Percentiles rank a stretch among this genome's conserved stretches.
Evolutionary conservation across 2,113 vertebrate species (phyloP).

Genomic region (Bettongia penicillata): DNA sequence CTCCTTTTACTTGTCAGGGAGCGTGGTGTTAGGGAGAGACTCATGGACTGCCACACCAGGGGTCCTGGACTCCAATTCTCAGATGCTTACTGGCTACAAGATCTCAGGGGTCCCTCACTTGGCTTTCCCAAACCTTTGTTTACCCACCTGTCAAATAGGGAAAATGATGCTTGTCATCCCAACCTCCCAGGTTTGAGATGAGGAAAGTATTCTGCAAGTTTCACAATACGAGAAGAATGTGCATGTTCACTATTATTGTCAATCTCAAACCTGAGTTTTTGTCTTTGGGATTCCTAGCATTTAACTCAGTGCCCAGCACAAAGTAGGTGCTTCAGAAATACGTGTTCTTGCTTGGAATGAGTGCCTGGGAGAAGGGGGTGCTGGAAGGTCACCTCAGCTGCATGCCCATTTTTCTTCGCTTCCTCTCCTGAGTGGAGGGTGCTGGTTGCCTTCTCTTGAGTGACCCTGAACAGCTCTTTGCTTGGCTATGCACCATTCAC

Average conservation of each 20-base stretch:
- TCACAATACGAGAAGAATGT: not conserved
- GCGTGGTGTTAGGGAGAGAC: constrained; percentile 14
- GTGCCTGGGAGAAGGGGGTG: not conserved
- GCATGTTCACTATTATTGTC: not conserved
- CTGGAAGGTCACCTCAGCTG: not conserved
- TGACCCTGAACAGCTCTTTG: constrained; percentile 12
- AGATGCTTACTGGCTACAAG: not conserved
- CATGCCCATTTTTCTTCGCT: constrained; percentile 8
- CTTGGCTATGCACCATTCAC: not conserved
- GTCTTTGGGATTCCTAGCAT: not conserved
- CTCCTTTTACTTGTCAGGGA: not conserved
- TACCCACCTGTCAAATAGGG: not conserved
- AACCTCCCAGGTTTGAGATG: not conserved
- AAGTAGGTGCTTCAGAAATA: not conserved
- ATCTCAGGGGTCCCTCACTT: not conserved
- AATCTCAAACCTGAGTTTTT: not conserved
- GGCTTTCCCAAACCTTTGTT: not conserved
- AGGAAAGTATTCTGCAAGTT: not conserved
- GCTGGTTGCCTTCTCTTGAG: not conserved
- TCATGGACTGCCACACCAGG: not conserved
- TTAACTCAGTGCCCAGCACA: not conserved
- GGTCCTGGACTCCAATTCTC: not conserved
- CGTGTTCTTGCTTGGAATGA: not conserved
- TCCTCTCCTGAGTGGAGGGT: constrained; percentile 12
- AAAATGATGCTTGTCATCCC: not conserved